Conservation (phyloP, 2,888 invertebrate genomes). For the Rhimphoctona megacephalus region DNA sequence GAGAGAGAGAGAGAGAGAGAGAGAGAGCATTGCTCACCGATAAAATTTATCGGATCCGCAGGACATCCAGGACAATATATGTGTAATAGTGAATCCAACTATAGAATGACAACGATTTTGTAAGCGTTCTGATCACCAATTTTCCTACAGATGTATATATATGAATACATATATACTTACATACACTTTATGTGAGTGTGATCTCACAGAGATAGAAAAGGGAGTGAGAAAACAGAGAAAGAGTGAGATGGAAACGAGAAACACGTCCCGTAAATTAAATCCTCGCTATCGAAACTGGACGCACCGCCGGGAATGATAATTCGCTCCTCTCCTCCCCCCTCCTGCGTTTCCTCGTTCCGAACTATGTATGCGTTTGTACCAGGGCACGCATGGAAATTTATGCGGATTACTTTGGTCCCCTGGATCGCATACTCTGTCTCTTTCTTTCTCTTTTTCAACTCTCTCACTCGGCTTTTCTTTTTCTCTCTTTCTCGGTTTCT, state of each 20-base stretch:
- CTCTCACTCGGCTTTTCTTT: neutral
- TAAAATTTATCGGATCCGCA: conserved; percentile 67
- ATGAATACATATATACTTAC: neutral
- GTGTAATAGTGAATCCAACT: conserved; percentile 26
- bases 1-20: conserved; percentile 12
- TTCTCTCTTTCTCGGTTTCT: neutral
- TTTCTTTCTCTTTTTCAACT: neutral
- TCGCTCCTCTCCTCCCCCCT: conserved; percentile 16
- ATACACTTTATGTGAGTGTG: neutral
- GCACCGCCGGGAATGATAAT: conserved; percentile 66
- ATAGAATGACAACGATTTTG: conserved; percentile 65
- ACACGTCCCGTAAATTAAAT: conserved; percentile 68
- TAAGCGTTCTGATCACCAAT: conserved; percentile 61
- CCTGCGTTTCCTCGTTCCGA: neutral
- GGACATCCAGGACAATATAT: conserved; percentile 30
- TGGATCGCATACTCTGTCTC: too few relatives aligned
- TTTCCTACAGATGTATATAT: conserved; percentile 42
- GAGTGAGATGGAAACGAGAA: conserved; percentile 51
- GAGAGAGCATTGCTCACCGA: conserved; percentile 41
- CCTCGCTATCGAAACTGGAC: conserved; percentile 68
- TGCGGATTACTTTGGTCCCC: conserved; percentile 62
- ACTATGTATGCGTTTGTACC: conserved; percentile 35
- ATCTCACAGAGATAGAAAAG: conserved; percentile 1
- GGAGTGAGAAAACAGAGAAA: conserved; percentile 23
- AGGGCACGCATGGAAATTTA: conserved; percentile 60